phyloP scores from a whole-genome alignment of 2,888 invertebrate species.

The Punctoribates punctum region DNA sequence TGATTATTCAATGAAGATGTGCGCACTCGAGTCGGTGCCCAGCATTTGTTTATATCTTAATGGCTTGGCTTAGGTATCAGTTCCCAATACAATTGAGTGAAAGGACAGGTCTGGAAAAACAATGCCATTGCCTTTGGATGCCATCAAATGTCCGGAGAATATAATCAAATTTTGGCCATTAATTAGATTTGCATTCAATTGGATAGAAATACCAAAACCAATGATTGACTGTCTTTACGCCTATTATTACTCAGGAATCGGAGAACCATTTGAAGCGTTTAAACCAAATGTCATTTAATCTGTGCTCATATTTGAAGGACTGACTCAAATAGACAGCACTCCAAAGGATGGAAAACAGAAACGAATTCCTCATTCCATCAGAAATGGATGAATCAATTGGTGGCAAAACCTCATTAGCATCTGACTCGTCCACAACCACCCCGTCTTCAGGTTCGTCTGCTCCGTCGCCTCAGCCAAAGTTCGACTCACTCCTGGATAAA shows the following conservation, averaged over 20 bases:
- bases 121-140: background rate
- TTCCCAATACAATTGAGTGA: background rate
- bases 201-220: too few relatives aligned
- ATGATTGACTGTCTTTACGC: too few relatives aligned
- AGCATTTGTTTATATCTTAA: slow-evolving; percentile 20
- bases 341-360: background rate
- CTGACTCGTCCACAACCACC: background rate
- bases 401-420: background rate
- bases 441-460: too few relatives aligned
- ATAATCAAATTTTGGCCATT: background rate
- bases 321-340: background rate
- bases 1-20: slow-evolving; percentile 18
- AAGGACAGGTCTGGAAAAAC: background rate
- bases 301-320: background rate
- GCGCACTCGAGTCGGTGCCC: background rate
- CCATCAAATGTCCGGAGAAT: too few relatives aligned
- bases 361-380: background rate
- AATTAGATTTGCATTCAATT: background rate
- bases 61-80: slow-evolving; percentile 10
- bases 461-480: slow-evolving; percentile 10
- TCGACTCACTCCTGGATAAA: slow-evolving; percentile 36
- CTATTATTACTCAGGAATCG: too few relatives aligned
- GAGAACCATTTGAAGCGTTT: too few relatives aligned
- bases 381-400: slow-evolving; percentile 18
- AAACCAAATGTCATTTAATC: background rate